A percentile compares a stretch with the other conserved stretches of the same genome.
phyloP scores from a whole-genome alignment of 2,113 vertebrate species.

The Trogon surrucura region DNA sequence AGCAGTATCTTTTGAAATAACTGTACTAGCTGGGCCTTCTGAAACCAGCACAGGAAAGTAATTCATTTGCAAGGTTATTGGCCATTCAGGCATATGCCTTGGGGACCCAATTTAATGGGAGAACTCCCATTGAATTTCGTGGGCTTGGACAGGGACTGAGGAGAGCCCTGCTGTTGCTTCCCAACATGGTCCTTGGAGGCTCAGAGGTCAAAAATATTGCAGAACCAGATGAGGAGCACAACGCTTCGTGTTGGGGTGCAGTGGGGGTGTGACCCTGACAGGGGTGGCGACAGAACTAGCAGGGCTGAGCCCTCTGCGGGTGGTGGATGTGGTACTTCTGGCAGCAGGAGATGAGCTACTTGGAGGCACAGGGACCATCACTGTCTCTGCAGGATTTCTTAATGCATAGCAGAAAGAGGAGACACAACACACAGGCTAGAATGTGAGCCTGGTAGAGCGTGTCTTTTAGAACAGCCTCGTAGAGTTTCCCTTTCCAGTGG shows the following conservation, averaged over 20 bases:
- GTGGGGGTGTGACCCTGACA: neutral
- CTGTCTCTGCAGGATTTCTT: conserved; percentile 1
- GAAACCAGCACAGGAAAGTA: conserved; percentile 6
- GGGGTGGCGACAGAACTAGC: neutral
- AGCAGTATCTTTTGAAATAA: conserved; percentile 51
- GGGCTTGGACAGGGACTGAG: neutral
- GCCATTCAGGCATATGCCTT: neutral
- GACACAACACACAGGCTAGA: neutral
- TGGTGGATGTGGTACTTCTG: neutral
- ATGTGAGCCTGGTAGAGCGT: neutral
- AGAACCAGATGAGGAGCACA: neutral
- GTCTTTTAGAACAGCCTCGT: neutral
- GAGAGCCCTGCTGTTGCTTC: conserved; percentile 1
- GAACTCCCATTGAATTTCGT: conserved; percentile 1
- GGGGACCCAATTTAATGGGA: conserved; percentile 22
- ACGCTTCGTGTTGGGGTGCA: neutral
- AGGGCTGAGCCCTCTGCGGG: neutral
- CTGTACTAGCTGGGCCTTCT: neutral
- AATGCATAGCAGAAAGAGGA: neutral
- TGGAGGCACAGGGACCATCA: neutral
- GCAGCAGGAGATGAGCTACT: neutral
- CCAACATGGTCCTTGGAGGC: neutral
- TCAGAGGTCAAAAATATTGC: neutral
- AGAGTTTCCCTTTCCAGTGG: neutral
- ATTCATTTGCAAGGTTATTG: conserved; percentile 33